Conservation (phyloP, 2,888 invertebrate genomes). For the Stictocephala bisonia region DNA sequence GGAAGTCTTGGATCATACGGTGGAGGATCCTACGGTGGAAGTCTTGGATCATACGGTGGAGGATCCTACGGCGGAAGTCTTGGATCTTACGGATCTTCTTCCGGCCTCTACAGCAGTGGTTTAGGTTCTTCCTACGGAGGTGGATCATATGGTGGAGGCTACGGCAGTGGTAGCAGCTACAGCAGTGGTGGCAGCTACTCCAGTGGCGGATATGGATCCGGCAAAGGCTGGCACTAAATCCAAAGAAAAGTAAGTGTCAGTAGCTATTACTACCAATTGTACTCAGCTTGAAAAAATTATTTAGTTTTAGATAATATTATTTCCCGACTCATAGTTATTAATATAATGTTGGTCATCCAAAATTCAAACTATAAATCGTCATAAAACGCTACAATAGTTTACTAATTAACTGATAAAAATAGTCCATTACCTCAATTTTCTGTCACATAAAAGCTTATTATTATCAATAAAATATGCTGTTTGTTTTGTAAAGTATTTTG, state of each 20-base stretch:
- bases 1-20: neutral
- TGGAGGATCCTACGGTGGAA: slow-evolving; percentile 14
- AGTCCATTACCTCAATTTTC: too few relatives aligned
- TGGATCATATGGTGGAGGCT: slow-evolving; percentile 30
- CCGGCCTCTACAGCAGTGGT: slow-evolving; percentile 27
- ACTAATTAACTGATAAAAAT: too few relatives aligned
- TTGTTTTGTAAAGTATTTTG: too few relatives aligned
- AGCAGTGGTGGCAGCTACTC: neutral
- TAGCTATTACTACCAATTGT: too few relatives aligned
- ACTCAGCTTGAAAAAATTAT: too few relatives aligned
- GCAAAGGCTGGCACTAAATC: slow-evolving; percentile 17
- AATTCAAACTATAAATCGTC: too few relatives aligned
- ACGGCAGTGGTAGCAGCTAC: slow-evolving; percentile 1
- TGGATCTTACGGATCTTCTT: slow-evolving; percentile 32
- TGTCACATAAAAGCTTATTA: too few relatives aligned
- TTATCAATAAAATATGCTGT: too few relatives aligned
- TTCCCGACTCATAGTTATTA: too few relatives aligned
- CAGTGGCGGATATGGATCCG: neutral
- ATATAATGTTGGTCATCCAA: too few relatives aligned
- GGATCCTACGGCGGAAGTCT: slow-evolving; percentile 19
- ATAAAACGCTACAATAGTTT: too few relatives aligned
- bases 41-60: neutral
- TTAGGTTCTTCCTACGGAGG: slow-evolving; percentile 18
- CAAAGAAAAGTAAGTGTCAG: slow-evolving; percentile 3
- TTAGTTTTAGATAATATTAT: too few relatives aligned